Percentiles rank a stretch among this genome's conserved stretches.
Evolutionary conservation across 2,797 vertebrate species (phyloP).

Genomic region (Oceanodroma leucorhoa): DNA sequence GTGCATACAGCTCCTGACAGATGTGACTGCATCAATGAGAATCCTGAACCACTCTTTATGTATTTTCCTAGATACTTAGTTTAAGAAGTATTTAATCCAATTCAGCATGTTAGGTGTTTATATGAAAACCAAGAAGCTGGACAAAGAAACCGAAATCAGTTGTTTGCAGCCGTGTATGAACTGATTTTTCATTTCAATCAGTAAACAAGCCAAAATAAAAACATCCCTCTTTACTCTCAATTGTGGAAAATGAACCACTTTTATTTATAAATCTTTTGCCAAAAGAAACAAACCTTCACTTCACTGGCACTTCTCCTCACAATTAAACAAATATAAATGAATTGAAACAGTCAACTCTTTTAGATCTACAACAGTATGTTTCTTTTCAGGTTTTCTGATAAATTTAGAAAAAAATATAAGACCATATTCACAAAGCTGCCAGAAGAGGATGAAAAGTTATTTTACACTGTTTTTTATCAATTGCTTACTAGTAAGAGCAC

Average conservation of each 20-base stretch:
- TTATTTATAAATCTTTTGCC: neutral
- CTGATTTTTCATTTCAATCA: neutral
- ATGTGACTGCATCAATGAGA: neutral
- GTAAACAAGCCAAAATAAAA: neutral
- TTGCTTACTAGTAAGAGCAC: neutral
- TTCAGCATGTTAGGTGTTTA: neutral
- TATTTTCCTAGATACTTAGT: neutral
- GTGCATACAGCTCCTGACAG: neutral
- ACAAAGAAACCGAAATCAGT: neutral
- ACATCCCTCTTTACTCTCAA: neutral
- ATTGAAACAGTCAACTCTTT: neutral
- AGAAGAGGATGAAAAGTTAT: neutral
- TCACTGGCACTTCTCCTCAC: neutral
- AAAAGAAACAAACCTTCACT: neutral
- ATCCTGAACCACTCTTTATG: neutral
- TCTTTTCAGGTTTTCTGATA: neutral
- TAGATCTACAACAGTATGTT: neutral
- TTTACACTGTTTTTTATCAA: neutral
- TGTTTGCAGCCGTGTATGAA: neutral
- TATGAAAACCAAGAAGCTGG: neutral
- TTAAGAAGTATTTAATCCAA: neutral
- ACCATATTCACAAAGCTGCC: neutral
- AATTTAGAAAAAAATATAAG: neutral
- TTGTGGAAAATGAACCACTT: neutral
- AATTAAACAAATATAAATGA: neutral